phyloP scores from a whole-genome alignment of 2,888 invertebrate species.

The Drosophila demipolita region DNA sequence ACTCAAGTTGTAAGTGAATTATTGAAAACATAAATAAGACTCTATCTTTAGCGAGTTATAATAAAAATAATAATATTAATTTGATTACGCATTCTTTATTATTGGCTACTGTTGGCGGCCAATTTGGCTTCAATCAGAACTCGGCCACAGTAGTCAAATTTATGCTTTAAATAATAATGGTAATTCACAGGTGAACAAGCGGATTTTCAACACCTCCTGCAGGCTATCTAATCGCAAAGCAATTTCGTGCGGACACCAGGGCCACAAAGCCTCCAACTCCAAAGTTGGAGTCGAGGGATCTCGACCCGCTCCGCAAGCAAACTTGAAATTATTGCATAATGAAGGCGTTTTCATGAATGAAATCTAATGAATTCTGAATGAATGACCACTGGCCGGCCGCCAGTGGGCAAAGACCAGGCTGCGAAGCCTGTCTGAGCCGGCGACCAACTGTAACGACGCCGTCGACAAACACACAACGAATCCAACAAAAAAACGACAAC shows the following conservation, averaged over 20 bases:
- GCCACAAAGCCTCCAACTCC: slow-evolving; percentile 11
- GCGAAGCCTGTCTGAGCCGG: background rate
- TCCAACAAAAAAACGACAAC: slow-evolving; percentile 50
- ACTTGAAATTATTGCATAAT: slow-evolving; percentile 73
- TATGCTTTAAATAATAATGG: slow-evolving; percentile 79
- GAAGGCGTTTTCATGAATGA: slow-evolving; percentile 83
- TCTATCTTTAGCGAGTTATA: background rate
- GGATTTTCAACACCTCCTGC: slow-evolving; percentile 77
- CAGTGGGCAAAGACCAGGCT: slow-evolving; percentile 22
- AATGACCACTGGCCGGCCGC: slow-evolving; percentile 57
- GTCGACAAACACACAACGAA: slow-evolving; percentile 30
- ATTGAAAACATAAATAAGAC: background rate
- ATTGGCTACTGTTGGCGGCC: slow-evolving; percentile 36
- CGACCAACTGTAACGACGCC: slow-evolving; percentile 51
- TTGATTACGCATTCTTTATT: slow-evolving; percentile 10
- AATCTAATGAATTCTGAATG: slow-evolving; percentile 82
- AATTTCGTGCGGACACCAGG: slow-evolving; percentile 59
- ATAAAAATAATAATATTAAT: background rate
- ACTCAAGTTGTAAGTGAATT: background rate
- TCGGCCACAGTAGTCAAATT: slow-evolving; percentile 51
- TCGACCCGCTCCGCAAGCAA: slow-evolving; percentile 6
- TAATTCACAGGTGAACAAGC: slow-evolving; percentile 74
- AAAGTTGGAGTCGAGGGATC: slow-evolving; percentile 5
- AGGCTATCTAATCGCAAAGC: slow-evolving; percentile 77
- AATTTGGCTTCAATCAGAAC: background rate